phyloP scores from a whole-genome alignment of 2,888 invertebrate genomes.

The Caenorhabditis virilis region DNA sequence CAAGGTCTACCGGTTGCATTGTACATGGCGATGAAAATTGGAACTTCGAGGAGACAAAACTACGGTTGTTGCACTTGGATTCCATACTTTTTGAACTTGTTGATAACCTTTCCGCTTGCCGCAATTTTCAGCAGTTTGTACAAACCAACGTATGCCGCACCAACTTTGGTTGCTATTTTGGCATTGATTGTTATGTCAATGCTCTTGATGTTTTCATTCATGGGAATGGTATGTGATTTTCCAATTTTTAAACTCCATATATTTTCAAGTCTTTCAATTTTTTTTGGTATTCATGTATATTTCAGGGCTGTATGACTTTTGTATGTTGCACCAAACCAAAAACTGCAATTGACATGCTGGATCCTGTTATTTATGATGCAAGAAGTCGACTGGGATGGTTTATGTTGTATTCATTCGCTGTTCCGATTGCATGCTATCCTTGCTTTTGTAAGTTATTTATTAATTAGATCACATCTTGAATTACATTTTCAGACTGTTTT shows the following conservation, averaged over 20 bases:
- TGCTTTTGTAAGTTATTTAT: conserved; percentile 26
- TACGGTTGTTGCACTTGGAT: conserved; percentile 38
- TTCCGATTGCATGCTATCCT: conserved; percentile 20
- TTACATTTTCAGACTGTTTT: conserved; percentile 26
- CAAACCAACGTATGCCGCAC: conserved; percentile 18
- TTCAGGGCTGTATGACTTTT: conserved; percentile 28
- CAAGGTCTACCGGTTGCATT: conserved; percentile 35
- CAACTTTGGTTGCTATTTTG: conserved; percentile 26
- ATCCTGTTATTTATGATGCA: conserved; percentile 42
- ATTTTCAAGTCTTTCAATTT: neutral
- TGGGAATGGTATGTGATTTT: conserved; percentile 20
- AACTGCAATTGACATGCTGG: conserved; percentile 35
- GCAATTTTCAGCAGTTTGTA: conserved; percentile 29
- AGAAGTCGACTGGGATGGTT: conserved; percentile 39
- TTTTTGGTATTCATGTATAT: too few relatives aligned
- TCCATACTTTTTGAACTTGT: conserved; percentile 25
- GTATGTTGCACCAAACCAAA: conserved; percentile 27
- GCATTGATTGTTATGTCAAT: conserved; percentile 29
- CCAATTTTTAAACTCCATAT: too few relatives aligned
- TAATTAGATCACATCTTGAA: neutral
- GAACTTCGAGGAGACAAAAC: conserved; percentile 31
- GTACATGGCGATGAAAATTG: conserved; percentile 38
- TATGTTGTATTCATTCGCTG: conserved; percentile 28
- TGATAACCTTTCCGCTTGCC: conserved; percentile 25
- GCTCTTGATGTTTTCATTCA: conserved; percentile 19